These are phyloP conservation scores for Pollachius pollachius DNA, from an alignment of 2,113 vertebrate genomes.

Conservation along the genomic window DNA sequence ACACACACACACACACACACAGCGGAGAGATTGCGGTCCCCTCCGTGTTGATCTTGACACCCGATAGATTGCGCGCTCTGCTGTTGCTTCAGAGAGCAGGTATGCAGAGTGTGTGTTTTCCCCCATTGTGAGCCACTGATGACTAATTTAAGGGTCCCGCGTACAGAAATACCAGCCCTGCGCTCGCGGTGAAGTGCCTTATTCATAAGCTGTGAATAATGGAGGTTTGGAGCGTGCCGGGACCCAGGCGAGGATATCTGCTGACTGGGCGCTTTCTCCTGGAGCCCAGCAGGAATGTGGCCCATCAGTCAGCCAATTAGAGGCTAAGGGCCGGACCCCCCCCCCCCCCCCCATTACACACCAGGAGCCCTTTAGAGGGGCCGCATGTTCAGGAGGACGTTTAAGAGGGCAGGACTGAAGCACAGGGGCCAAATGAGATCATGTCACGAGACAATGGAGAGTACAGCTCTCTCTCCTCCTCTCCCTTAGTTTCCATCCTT, in stretches of 20 bases:
- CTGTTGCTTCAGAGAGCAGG: background rate
- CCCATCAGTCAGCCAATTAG: constrained; percentile 39
- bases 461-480: too few relatives aligned
- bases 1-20: too few relatives aligned
- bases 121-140: constrained; percentile 53
- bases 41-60: too few relatives aligned
- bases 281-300: constrained; percentile 22
- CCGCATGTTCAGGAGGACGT: background rate
- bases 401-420: too few relatives aligned
- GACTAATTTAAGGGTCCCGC: constrained; percentile 59
- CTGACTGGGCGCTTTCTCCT: constrained; percentile 57
- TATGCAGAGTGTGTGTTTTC: constrained; percentile 65
- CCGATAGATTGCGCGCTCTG: too few relatives aligned
- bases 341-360: background rate
- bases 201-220: constrained; percentile 74
- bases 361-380: too few relatives aligned
- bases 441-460: too few relatives aligned
- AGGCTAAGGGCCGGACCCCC: background rate
- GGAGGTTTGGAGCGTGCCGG: constrained; percentile 55
- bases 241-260: constrained; percentile 41
- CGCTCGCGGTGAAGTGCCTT: constrained; percentile 65
- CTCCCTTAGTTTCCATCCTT: too few relatives aligned
- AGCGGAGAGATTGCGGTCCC: too few relatives aligned
- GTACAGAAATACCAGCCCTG: constrained; percentile 65
- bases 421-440: too few relatives aligned